Base-by-base conservation (phyloP, 2,113 vertebrate species). In the Collichthys lucidus region DNA sequence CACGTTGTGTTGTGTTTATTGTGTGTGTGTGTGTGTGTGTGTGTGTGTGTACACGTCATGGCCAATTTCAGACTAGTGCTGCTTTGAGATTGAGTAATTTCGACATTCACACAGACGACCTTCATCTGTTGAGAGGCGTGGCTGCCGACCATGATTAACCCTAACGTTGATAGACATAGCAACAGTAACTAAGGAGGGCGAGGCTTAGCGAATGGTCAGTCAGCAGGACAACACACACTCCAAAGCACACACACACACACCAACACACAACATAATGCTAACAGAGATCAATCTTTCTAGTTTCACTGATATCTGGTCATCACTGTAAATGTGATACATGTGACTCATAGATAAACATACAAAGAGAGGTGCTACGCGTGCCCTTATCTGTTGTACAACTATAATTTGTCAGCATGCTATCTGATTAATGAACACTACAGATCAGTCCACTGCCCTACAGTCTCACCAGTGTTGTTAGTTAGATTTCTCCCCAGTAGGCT, bases 401-500 rank as follows among this genome's bases (percentile, higher is more conserved):
- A 61, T 60, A 76, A 79, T 63, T 46, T 71, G 56, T 17, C 40
- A 20, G 78, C 62, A 19, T 14, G 5, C 55, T n/a, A 62, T 59
- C 55, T 66, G 62, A 55, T 31, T 53, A 35, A 7, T 50, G 44
- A n/a, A 67, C 22, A 66, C 9, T 72, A 29, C 50, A 72, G 26
- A 77, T 24, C 12, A 53, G 10, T 19, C 62, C 17, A 6, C 59
- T 53, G 69, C 4, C 52, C 29, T 44, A 31, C 53, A 26, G 78
- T 55, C 87, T 92, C 83, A 96, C 95, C 93, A 11, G 85, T 84
- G 75, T 76, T 87, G 75, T 74, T 90, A 69, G 74, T 49, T 26
- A 53, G 74, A 16, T 95, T 94, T 0, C 93, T 92, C 14, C 97
- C 97, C 94, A 98, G 84, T 46, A 99, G 94, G 8, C 96, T 99